Percentiles rank a stretch among this genome's conserved stretches.
Conservation (phyloP, 2,888 invertebrate species). For the Hesperia comma region DNA sequence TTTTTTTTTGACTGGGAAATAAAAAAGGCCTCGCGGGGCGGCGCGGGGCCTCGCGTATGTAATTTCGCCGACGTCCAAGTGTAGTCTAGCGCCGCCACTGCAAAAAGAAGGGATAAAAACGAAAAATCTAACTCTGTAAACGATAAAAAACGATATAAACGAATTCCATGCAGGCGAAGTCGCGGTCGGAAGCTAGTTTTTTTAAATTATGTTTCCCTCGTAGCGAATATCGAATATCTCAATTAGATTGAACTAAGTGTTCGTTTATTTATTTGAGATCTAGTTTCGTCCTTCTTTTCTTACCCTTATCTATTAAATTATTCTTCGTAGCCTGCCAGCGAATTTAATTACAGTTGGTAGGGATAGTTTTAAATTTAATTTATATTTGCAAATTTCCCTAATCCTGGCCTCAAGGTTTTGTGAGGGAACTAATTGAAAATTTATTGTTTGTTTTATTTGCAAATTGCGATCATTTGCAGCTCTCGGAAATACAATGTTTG, state of each 20-base stretch:
- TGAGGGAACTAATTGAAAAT: not conserved
- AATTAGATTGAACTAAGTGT: not conserved
- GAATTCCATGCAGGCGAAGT: too few species aligned
- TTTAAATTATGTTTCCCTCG: not conserved
- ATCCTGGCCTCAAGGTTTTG: constrained; percentile 5
- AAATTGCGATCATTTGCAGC: too few species aligned
- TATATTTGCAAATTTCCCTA: constrained; percentile 15
- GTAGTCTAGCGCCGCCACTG: too few species aligned
- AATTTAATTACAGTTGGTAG: constrained; percentile 19
- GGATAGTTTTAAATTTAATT: constrained; percentile 25
- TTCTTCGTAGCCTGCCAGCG: constrained; percentile 13
- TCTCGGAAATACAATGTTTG: too few species aligned
- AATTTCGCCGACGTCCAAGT: too few species aligned
- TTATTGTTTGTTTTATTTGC: not conserved
- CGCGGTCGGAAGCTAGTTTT: too few species aligned
- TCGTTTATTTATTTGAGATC: not conserved
- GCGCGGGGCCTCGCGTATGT: too few species aligned
- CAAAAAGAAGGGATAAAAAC: too few species aligned
- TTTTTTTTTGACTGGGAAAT: too few species aligned
- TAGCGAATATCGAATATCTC: not conserved
- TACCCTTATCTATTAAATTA: constrained; percentile 24
- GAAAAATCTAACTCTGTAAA: too few species aligned
- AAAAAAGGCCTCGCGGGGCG: too few species aligned
- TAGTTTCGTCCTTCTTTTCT: not conserved
- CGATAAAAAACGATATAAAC: too few species aligned